Evolutionary conservation across 2,888 invertebrate genomes (phyloP).

Genomic region (Eugnorisma glareosa): DNA sequence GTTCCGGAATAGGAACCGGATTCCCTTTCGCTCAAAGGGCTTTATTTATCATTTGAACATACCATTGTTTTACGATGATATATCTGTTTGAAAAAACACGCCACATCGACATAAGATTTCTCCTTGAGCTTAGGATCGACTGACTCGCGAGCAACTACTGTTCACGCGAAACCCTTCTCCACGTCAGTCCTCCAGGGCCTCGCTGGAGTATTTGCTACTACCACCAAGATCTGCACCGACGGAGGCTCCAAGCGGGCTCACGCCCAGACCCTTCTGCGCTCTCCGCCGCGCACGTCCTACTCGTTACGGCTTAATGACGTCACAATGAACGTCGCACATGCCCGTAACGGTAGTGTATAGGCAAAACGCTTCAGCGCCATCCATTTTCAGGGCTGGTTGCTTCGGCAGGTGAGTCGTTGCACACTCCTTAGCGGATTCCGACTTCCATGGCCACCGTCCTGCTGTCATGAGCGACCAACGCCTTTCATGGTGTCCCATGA

Average conservation of each 20-base stretch:
- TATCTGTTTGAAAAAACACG: slow-evolving; percentile 65
- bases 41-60: slow-evolving; percentile 73
- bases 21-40: slow-evolving; percentile 88
- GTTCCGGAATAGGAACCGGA: slow-evolving; percentile 91
- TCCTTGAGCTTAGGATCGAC: slow-evolving; percentile 91
- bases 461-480: slow-evolving; percentile 6
- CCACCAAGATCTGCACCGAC: slow-evolving; percentile 92
- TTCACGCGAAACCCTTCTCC: slow-evolving; percentile 88
- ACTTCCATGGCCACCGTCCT: slow-evolving; percentile 61
- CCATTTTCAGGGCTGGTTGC: slow-evolving; percentile 74
- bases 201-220: slow-evolving; percentile 93
- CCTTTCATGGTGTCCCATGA: slow-evolving; percentile 89
- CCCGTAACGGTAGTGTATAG: slow-evolving; percentile 85
- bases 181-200: slow-evolving; percentile 91
- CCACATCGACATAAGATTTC: slow-evolving; percentile 84
- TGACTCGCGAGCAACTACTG: slow-evolving; percentile 91
- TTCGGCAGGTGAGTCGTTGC: slow-evolving; percentile 92
- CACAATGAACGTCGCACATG: slow-evolving; percentile 71
- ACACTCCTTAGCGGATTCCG: slow-evolving; percentile 73
- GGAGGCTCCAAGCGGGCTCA: slow-evolving; percentile 88
- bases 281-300: slow-evolving; percentile 88
- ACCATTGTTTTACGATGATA: slow-evolving; percentile 76
- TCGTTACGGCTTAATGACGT: slow-evolving; percentile 90
- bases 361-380: slow-evolving; percentile 81
- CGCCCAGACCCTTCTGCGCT: slow-evolving; percentile 91